Conservation (phyloP, 2,888 invertebrate genomes). For the Holacanthella duospinosa region DNA sequence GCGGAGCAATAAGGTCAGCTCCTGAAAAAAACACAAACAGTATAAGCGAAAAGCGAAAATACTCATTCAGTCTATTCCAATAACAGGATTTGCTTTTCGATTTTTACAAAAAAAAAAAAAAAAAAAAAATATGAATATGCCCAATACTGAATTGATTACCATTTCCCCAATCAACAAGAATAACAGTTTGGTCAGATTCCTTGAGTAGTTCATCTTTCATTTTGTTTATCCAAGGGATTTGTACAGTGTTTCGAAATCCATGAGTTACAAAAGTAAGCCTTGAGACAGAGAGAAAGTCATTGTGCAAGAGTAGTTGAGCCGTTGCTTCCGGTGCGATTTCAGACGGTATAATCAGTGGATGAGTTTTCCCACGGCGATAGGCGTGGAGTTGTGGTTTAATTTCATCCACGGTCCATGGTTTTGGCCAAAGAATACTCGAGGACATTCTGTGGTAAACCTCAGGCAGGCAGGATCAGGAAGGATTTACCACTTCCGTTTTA, state of each 20-base stretch:
- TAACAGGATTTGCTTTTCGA: too few species aligned
- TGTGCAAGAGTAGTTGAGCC: background rate
- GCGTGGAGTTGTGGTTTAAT: slow-evolving; percentile 6
- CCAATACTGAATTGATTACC: background rate
- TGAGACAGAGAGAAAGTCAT: slow-evolving; percentile 2
- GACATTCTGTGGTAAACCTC: background rate
- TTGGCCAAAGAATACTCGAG: background rate
- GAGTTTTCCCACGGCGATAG: background rate
- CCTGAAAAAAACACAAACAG: slow-evolving; percentile 9
- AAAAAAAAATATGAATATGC: background rate
- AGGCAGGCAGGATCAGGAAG: too few species aligned
- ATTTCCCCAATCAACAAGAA: slow-evolving; percentile 23
- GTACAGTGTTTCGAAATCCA: slow-evolving; percentile 20
- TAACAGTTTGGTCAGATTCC: slow-evolving; percentile 14
- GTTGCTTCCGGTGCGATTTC: background rate
- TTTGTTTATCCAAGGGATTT: slow-evolving; percentile 20
- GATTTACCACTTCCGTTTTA: too few species aligned
- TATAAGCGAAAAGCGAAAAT: too few species aligned
- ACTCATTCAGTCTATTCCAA: too few species aligned
- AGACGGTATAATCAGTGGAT: background rate
- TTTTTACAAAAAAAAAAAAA: background rate
- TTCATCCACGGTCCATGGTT: background rate
- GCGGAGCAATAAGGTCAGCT: slow-evolving; percentile 13
- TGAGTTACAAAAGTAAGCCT: slow-evolving; percentile 23
- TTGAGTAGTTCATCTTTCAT: slow-evolving; percentile 23